phyloP scores from a whole-genome alignment of 2,113 vertebrate species.

The Notiomystis cincta region DNA sequence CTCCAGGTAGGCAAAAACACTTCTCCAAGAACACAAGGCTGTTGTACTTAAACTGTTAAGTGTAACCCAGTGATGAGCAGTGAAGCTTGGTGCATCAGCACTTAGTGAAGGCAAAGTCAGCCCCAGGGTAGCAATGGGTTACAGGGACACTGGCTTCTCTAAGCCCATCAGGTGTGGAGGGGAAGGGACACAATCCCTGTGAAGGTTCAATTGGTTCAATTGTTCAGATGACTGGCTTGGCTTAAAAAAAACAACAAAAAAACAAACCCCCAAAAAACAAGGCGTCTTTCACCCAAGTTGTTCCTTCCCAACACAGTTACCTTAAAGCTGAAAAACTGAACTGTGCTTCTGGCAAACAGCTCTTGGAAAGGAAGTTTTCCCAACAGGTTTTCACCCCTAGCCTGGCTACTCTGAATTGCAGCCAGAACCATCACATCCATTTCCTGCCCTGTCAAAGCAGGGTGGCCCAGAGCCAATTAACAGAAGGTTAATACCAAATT shows the following conservation, averaged over 20 bases:
- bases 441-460: not conserved
- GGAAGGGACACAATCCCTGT: not conserved
- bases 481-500: not conserved
- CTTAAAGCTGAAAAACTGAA: conserved; percentile 57
- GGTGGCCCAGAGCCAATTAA: not conserved
- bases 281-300: not conserved
- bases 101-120: conserved; percentile 53
- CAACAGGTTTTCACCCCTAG: not conserved
- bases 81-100: conserved; percentile 55
- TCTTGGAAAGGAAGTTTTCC: not conserved
- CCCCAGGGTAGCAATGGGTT: not conserved
- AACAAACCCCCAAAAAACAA: too few species aligned
- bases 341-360: conserved; percentile 11
- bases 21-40: conserved; percentile 26
- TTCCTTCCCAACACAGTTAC: not conserved
- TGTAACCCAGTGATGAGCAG: conserved; percentile 23
- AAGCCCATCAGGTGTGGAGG: not conserved
- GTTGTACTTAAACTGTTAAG: conserved; percentile 50
- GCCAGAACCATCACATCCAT: not conserved
- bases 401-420: not conserved
- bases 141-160: conserved; percentile 21
- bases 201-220: not conserved
- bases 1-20: conserved; percentile 9
- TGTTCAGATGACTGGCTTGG: not conserved
- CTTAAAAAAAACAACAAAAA: not conserved